Conservation (phyloP, 2,113 vertebrate genomes). For the Argyrosomus japonicus region DNA sequence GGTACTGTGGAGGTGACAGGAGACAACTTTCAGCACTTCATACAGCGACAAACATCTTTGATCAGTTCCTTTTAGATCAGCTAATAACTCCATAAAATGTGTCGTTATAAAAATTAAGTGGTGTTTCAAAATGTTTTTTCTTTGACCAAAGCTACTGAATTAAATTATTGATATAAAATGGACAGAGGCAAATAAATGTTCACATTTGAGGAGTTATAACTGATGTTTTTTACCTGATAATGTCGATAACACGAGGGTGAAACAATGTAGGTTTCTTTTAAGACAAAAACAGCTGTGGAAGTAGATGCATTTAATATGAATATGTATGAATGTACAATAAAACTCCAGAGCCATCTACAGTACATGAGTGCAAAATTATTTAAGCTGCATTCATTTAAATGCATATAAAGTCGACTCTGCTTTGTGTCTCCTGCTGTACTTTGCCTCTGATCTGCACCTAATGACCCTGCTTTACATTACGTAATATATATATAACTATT, state of each 20-base stretch:
- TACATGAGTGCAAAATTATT: not conserved
- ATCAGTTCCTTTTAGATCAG: not conserved
- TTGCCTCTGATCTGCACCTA: not conserved
- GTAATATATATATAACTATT: not conserved
- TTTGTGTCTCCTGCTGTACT: no score
- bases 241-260: not conserved
- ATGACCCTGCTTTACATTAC: not conserved
- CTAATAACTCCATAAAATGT: not conserved
- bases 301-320: not conserved
- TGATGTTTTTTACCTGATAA: not conserved
- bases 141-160: not conserved
- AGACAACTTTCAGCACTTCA: not conserved
- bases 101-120: not conserved
- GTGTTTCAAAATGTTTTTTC: no score
- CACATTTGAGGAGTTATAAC: no score
- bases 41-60: not conserved
- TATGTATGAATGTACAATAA: not conserved
- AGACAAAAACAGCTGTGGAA: not conserved
- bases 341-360: no score
- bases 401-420: not conserved
- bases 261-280: not conserved
- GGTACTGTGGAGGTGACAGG: constrained; percentile 86
- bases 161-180: not conserved
- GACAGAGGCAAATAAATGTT: not conserved
- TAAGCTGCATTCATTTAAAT: not conserved